phyloP scores from a whole-genome alignment of 1,140 invertebrate genomes.

The Drosophila mauritiana region DNA sequence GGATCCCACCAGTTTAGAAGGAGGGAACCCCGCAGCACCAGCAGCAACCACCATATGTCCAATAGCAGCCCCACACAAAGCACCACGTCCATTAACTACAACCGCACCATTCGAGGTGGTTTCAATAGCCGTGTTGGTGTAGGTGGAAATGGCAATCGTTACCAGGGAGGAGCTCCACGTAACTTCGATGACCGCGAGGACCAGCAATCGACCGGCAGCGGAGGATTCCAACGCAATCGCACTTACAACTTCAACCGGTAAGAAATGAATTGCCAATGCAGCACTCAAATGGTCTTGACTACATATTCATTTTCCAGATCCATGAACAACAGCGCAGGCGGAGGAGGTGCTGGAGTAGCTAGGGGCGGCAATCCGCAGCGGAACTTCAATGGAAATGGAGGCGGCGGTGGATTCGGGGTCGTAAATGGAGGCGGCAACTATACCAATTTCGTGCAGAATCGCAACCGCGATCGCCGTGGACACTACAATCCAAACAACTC shows the following conservation, averaged over 20 bases:
- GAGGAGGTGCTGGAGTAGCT: constrained; percentile 12
- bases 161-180: constrained; percentile 28
- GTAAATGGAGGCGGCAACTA: constrained; percentile 42
- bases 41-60: constrained; percentile 14
- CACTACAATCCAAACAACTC: constrained; percentile 67
- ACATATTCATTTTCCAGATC: background rate
- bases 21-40: constrained; percentile 16
- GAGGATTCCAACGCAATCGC: constrained; percentile 52
- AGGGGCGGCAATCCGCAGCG: background rate
- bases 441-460: constrained; percentile 67
- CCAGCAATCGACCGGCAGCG: constrained; percentile 10
- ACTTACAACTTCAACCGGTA: constrained; percentile 60
- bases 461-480: constrained; percentile 73
- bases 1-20: constrained; percentile 44
- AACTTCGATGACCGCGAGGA: constrained; percentile 24
- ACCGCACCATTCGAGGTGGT: constrained; percentile 5
- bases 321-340: constrained; percentile 28
- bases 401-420: background rate
- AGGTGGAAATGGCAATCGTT: constrained; percentile 19
- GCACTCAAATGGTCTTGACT: background rate
- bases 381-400: constrained; percentile 19
- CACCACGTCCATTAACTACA: constrained; percentile 22
- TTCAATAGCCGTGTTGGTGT: constrained; percentile 28
- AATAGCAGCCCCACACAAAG: constrained; percentile 47
- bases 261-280: background rate